A percentile compares a stretch with the other conserved stretches of the same genome.
These are phyloP conservation scores for Pica pica DNA, from an alignment of 2,113 vertebrate genomes.

Conservation along the genomic window DNA sequence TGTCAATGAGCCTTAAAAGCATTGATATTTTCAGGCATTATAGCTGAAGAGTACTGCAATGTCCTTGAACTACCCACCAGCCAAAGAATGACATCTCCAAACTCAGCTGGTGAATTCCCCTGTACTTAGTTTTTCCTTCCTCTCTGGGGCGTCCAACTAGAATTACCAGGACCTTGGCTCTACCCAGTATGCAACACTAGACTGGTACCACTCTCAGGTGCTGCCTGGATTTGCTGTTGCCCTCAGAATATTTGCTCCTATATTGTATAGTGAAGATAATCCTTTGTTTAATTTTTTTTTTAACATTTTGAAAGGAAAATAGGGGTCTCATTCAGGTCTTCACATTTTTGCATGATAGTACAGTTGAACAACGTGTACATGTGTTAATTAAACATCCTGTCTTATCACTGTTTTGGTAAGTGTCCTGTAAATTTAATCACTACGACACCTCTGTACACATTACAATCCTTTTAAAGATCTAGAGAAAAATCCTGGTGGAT, in stretches of 20 bases:
- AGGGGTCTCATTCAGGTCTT: constrained; percentile 8
- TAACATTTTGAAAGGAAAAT: constrained; percentile 22
- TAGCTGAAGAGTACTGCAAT: not conserved
- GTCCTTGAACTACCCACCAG: constrained; percentile 6
- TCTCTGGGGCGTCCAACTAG: not conserved
- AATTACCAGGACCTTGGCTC: not conserved
- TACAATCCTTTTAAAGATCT: constrained; percentile 68
- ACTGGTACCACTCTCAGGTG: not conserved
- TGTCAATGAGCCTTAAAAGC: constrained; percentile 36
- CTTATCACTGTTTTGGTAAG: constrained; percentile 60
- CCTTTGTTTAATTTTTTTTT: constrained; percentile 62
- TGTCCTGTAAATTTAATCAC: constrained; percentile 60
- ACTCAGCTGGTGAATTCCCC: not conserved
- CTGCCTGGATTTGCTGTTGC: not conserved
- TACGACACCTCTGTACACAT: constrained; percentile 60
- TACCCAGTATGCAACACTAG: not conserved
- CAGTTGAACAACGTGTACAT: constrained; percentile 18
- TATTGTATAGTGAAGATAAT: constrained; percentile 13
- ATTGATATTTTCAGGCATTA: constrained; percentile 21
- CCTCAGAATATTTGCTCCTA: constrained; percentile 6
- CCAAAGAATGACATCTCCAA: not conserved
- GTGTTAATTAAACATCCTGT: constrained; percentile 43
- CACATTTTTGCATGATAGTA: constrained; percentile 17
- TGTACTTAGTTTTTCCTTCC: not conserved
- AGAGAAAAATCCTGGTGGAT: constrained; percentile 67